Evolutionary conservation across 2,888 invertebrate species (phyloP).

Genomic region (Fragum whitleyi): DNA sequence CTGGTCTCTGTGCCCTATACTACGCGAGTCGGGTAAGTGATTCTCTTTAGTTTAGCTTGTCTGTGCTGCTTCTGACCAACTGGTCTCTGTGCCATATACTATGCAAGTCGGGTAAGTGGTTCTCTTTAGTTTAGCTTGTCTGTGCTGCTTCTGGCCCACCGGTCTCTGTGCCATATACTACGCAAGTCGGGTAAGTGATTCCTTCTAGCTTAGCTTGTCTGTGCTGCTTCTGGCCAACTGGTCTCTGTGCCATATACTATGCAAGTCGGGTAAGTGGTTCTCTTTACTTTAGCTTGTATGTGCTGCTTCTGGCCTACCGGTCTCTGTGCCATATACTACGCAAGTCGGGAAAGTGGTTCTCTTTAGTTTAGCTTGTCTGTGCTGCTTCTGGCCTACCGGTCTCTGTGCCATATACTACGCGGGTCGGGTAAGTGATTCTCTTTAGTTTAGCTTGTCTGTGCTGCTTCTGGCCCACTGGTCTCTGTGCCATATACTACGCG

Average conservation of each 20-base stretch:
- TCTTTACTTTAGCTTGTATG: neutral
- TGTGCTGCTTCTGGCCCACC: conserved; percentile 16
- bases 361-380: neutral
- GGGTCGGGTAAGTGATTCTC: neutral
- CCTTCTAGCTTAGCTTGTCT: neutral
- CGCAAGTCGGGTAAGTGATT: neutral
- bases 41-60: neutral
- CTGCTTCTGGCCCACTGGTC: conserved; percentile 14
- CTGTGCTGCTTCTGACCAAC: conserved; percentile 20
- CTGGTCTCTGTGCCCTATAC: conserved; percentile 14
- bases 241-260: conserved; percentile 11
- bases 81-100: conserved; percentile 17
- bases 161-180: conserved; percentile 13
- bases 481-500: neutral
- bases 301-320: conserved; percentile 19
- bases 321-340: conserved; percentile 8
- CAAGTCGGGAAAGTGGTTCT: neutral
- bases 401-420: conserved; percentile 12
- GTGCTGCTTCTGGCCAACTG: conserved; percentile 17
- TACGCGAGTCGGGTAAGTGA: conserved; percentile 6
- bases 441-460: neutral
- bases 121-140: neutral
- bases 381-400: conserved; percentile 17
- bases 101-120: neutral
- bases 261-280: neutral